Percentiles rank a stretch among this genome's conserved stretches.
Evolutionary conservation across 2,888 invertebrate species (phyloP).

Genomic region (Salpingus planirostris): DNA sequence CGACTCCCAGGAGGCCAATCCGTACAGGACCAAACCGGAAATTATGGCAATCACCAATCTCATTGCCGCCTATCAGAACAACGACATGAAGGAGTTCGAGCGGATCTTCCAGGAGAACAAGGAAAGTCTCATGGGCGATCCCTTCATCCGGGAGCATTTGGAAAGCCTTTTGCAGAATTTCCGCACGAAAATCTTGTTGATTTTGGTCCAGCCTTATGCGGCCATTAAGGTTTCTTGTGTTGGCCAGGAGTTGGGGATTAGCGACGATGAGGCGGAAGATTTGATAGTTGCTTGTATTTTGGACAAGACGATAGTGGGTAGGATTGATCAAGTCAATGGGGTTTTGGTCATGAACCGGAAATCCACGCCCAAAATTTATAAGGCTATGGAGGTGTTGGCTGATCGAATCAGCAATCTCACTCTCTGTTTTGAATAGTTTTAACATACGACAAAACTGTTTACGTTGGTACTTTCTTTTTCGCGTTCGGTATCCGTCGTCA

Average conservation of each 20-base stretch:
- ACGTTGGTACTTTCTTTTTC: too few species aligned
- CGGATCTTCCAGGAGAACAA: constrained; percentile 85
- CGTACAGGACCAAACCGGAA: constrained; percentile 98
- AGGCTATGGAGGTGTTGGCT: constrained; percentile 89
- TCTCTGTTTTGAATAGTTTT: constrained; percentile 8
- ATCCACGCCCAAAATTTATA: constrained; percentile 66
- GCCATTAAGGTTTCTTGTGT: constrained; percentile 93
- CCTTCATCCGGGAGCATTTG: constrained; percentile 96
- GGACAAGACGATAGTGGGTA: constrained; percentile 77
- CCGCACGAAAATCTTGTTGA: constrained; percentile 89
- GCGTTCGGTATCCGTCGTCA: too few species aligned
- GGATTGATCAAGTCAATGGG: constrained; percentile 86
- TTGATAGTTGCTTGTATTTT: constrained; percentile 93
- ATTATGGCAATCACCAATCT: constrained; percentile 98
- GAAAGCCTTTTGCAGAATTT: constrained; percentile 90
- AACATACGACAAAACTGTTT: too few species aligned
- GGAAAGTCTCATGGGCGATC: constrained; percentile 80
- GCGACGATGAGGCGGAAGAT: constrained; percentile 88
- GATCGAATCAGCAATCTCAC: constrained; percentile 41
- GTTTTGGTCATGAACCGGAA: constrained; percentile 68
- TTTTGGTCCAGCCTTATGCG: constrained; percentile 93
- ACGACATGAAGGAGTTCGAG: constrained; percentile 95
- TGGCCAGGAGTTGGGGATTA: constrained; percentile 84
- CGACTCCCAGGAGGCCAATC: constrained; percentile 99
- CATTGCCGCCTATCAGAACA: constrained; percentile 92